Percentiles rank a stretch among this genome's conserved stretches.
These are phyloP conservation scores for Vulpes vulpes DNA, from an alignment of 2,113 vertebrate species.

Conservation along the genomic window DNA sequence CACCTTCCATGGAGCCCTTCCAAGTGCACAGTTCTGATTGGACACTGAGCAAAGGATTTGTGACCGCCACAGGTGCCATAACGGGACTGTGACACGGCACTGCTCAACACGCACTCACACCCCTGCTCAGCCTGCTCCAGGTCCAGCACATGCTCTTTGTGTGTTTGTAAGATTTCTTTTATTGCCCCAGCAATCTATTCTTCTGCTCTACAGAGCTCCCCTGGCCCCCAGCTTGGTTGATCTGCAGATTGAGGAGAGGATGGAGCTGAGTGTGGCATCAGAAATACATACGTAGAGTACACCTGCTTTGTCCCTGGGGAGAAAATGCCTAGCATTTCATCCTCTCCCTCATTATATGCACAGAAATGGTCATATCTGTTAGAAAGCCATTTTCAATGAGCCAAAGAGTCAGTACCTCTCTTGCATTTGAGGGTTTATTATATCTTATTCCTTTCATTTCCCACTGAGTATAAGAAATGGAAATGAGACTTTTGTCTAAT, in stretches of 20 bases:
- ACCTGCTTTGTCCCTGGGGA: not conserved
- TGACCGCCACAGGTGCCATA: no score
- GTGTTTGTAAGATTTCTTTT: not conserved
- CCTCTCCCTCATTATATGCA: not conserved
- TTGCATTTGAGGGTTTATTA: not conserved
- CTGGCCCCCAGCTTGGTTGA: not conserved
- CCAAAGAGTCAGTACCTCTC: not conserved
- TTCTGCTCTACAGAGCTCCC: not conserved
- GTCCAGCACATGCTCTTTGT: accelerated
- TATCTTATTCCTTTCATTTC: slow-evolving; percentile 13
- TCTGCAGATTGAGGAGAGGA: not conserved
- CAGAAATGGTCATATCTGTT: not conserved
- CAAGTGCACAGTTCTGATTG: accelerated
- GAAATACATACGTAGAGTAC: not conserved
- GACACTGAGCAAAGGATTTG: accelerated
- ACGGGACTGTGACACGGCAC: accelerated
- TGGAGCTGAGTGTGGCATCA: accelerated
- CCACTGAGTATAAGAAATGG: not conserved
- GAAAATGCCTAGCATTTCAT: no score
- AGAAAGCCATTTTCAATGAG: not conserved
- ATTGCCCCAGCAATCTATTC: not conserved
- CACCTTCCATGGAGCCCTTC: not conserved
- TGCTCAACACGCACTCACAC: accelerated
- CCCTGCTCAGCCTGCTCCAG: no score
- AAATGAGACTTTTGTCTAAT: slow-evolving; percentile 20